Evolutionary conservation across 1,140 invertebrate species (phyloP), one percentile per base, ranked within the genome.

Genomic region (Rhysida immarginata): DNA sequence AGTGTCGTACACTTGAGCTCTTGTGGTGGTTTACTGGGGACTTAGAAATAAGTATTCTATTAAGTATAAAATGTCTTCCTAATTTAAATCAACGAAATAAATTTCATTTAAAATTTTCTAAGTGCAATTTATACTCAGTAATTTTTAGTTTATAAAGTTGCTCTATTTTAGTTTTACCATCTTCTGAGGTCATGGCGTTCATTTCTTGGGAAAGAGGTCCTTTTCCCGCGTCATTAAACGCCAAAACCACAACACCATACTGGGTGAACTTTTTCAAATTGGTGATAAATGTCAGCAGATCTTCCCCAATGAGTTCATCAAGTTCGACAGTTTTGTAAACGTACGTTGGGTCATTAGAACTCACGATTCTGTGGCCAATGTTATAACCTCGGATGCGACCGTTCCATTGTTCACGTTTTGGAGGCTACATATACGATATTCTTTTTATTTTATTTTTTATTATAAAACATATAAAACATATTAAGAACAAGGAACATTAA

Each of bases 1-100:
- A 95, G 74, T 0, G 90, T 89, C 0, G 86, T 92, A 71, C 89
- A 93, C 35, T 83, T 81, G 0, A 91, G 84, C 64, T 92, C 87
- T 62, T 91, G 85, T 14, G 92, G 93, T 8, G 92, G 86, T 64
- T 92, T 85, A 63, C 69, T 72, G 14, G 74, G 74, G 25, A 75
- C 74, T 76, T 61, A 5, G 64, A 61, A 44, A 21, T 48, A 58
- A 43, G 48, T n/a, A n/a, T n/a, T n/a, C n/a, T n/a, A n/a, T n/a
- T n/a, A n/a, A n/a, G n/a, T n/a, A n/a, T n/a, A n/a, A n/a, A n/a
- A n/a, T n/a, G n/a, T n/a, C n/a, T n/a, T n/a, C n/a, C n/a, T n/a
- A n/a, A n/a, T n/a, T n/a, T n/a, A n/a, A n/a, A n/a, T n/a, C n/a
- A n/a, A n/a, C n/a, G n/a, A n/a, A n/a, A n/a, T n/a, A n/a, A n/a